Base-by-base conservation (phyloP, 2,113 vertebrate species). In the Ptychochromis oligacanthus region DNA sequence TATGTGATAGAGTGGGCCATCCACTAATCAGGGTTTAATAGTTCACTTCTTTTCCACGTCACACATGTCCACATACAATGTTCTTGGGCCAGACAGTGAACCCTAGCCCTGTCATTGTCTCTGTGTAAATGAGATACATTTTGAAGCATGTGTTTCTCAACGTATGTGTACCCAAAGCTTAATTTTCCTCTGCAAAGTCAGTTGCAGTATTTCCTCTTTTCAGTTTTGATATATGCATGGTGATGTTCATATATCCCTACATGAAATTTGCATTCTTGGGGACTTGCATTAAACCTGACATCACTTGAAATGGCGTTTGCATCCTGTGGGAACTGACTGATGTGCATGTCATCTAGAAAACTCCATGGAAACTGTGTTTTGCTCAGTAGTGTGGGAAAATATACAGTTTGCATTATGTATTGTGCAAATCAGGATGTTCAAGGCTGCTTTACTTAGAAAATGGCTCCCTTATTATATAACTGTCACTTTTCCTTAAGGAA, bases 381-480 rank as follows among this genome's bases (percentile, higher is more conserved):
- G 57, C 77, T 86, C 52, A 75, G 40, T 62, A 80, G 55, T 13
- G 13, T 67, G 70, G 61, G 84, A 72, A 84, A 43, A 79, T 46
- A 80, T 61, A 77, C 22, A 34, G 43, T 59, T 79, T 79, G 75
- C 13, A 85, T 87, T 80, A 90, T 60, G 70, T 14, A 83, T 40
- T 38, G 56, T 81, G 38, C 56, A 67, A 67, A 87, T 83, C 28
- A 6, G 55, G 12, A 60, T 8, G 20, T 11, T 67, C 54, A 67
- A 60, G 57, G 40, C 26, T 56, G 26, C 9, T 12, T 80, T 76
- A 28, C 15, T 1, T 3, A 28, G 11, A 22, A 57, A 46, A 75
- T 49, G 28, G 18, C 28, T 26, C 14, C n/a, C 49, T 60, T 34
- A 57, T 81, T 82, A 28, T n/a, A 64, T 52, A 49, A 49, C 65